Percentiles rank a stretch among this genome's conserved stretches.
phyloP scores from a whole-genome alignment of 2,888 invertebrate genomes.

The Melipona bicolor region DNA sequence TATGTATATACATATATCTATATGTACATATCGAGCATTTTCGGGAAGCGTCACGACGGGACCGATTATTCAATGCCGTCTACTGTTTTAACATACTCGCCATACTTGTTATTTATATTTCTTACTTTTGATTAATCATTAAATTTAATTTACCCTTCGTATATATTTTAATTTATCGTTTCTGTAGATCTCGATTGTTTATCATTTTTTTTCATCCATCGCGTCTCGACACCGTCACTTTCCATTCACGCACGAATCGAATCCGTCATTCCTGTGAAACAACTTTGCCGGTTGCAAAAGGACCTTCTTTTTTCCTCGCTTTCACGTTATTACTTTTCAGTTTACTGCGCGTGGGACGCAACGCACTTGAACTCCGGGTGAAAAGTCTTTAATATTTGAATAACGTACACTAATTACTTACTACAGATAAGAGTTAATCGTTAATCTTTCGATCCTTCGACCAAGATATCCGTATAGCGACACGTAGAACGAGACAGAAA shows the following conservation, averaged over 20 bases:
- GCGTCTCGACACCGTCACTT: neutral
- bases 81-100: slow-evolving; percentile 3
- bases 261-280: neutral
- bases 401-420: slow-evolving; percentile 54
- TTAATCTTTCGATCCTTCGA: slow-evolving; percentile 56
- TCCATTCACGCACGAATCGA: slow-evolving; percentile 11
- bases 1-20: slow-evolving; percentile 47
- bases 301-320: neutral
- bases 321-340: neutral
- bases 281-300: neutral
- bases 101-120: neutral
- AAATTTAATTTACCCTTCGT: slow-evolving; percentile 9
- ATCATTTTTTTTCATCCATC: neutral
- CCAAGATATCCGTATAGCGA: slow-evolving; percentile 59
- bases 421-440: slow-evolving; percentile 50
- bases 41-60: slow-evolving; percentile 60
- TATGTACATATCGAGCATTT: slow-evolving; percentile 47
- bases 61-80: slow-evolving; percentile 49
- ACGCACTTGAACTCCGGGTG: slow-evolving; percentile 20
- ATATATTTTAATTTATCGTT: neutral
- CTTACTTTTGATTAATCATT: neutral
- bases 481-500: slow-evolving; percentile 45
- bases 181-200: neutral
- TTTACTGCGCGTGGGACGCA: slow-evolving; percentile 25
- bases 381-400: slow-evolving; percentile 40